Evolutionary conservation across 2,113 vertebrate species (phyloP).

Genomic region (Tapirus terrestris): DNA sequence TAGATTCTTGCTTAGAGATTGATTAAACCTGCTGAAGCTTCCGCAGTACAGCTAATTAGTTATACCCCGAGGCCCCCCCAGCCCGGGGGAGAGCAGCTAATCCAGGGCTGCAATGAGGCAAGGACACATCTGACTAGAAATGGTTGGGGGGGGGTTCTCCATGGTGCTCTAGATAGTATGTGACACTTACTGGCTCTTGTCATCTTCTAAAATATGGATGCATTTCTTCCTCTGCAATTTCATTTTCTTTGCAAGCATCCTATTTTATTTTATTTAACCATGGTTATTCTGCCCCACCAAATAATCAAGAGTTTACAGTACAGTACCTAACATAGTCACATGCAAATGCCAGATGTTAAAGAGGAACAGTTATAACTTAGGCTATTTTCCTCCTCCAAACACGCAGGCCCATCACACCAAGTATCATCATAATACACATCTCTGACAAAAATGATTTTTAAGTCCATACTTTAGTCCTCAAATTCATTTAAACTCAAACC

Average conservation of each 20-base stretch:
- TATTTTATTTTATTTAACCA: background rate
- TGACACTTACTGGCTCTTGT: background rate
- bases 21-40: conserved; percentile 3
- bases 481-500: conserved; percentile 40
- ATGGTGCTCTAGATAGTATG: background rate
- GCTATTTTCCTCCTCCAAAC: background rate
- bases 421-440: background rate
- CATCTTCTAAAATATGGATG: background rate
- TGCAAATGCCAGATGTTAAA: conserved; percentile 3
- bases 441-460: background rate
- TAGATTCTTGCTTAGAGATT: conserved; percentile 30
- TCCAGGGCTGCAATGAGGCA: background rate
- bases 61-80: background rate
- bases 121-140: background rate
- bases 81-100: background rate
- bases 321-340: background rate
- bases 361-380: background rate
- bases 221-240: conserved; percentile 1
- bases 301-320: background rate
- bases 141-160: rapidly evolving
- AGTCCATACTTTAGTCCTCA: background rate
- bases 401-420: background rate
- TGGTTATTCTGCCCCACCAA: background rate
- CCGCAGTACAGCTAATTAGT: background rate
- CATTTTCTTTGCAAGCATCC: background rate